phyloP scores from a whole-genome alignment of 1,140 invertebrate genomes.

The Drosophila triauraria region DNA sequence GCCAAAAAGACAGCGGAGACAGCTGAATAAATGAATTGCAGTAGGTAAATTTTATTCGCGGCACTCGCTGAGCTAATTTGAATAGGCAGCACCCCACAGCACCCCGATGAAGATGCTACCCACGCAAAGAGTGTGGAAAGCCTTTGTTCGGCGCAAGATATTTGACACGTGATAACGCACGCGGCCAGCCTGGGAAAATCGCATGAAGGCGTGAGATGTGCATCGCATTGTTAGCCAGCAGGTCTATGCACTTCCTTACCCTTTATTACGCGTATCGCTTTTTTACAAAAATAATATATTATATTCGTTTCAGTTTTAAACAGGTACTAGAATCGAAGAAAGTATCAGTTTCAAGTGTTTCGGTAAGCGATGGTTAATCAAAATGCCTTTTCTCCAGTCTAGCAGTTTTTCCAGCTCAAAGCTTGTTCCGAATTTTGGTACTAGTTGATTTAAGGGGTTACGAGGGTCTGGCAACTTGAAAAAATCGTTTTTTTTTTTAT shows the following conservation, averaged over 20 bases:
- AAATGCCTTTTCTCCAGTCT: neutral
- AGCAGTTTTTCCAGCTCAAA: neutral
- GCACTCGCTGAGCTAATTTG: conserved; percentile 71
- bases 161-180: conserved; percentile 72
- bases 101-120: conserved; percentile 32
- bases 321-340: neutral
- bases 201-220: conserved; percentile 67
- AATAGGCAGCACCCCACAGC: conserved; percentile 54
- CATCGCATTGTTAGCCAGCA: conserved; percentile 31
- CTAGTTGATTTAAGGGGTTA: neutral
- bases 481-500: too few relatives aligned
- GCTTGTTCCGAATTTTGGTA: neutral
- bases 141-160: conserved; percentile 60
- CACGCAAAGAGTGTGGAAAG: conserved; percentile 57
- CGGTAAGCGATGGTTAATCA: too few relatives aligned
- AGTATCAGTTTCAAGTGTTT: neutral
- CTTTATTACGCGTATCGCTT: conserved; percentile 14
- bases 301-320: neutral
- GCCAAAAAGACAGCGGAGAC: conserved; percentile 52
- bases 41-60: conserved; percentile 57
- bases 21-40: conserved; percentile 80
- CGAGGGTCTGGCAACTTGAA: too few relatives aligned
- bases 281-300: neutral
- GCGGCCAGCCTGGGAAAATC: conserved; percentile 43
- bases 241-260: conserved; percentile 38